Evolutionary conservation across 2,888 invertebrate genomes (phyloP), one percentile per base, ranked within the genome.

Genomic region (Stenchaetothrips biformis): DNA sequence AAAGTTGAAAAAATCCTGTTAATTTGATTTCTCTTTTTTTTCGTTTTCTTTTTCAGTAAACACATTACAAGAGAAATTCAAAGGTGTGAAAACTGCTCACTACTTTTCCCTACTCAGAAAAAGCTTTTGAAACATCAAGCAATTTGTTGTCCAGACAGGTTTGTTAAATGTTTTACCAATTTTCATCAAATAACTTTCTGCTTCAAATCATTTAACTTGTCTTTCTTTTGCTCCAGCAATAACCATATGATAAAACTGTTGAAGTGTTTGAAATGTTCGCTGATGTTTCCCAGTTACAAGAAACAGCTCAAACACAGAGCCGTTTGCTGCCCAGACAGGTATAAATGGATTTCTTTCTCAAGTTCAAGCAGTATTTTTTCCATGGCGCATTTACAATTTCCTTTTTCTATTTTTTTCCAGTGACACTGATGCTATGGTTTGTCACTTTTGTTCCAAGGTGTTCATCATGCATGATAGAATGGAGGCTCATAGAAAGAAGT

Each of bases 91-190:
- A 74, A 74, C 11, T 74, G 67, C 25, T 74, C 67, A 25, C 25
- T 74, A 7, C 67, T 74, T 8, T 74, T 74, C 11, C 67, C 67
- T 25, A 74, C 67, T 25, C 67, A 74, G 67, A 74, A 74, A 25
- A 74, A 74, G 25, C 67, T 74, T 21, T 25, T 74, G 67, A 74
- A 74, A 74, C 67, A 74, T 25, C 67, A 74, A 25, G 67, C 67
- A 2, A 74, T 74, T 9, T 74, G 67, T 25, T 74, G 67, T 25
- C 67, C 67, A 25, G 67, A 74, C 67, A 74, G 67, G 67, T 74
- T 25, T 74, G 25, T 21, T 21, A 21, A 25, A 25, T 74, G 37
- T 21, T 53, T 0, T 53, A 53, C 53, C 18, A 53, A 7, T 18
- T 53, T 53, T 53, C 13, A 18, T 13, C 18, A 53, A 18, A 13